These are phyloP conservation scores for Blennius ocellaris DNA, from an alignment of 2,113 vertebrate genomes.

Conservation along the genomic window DNA sequence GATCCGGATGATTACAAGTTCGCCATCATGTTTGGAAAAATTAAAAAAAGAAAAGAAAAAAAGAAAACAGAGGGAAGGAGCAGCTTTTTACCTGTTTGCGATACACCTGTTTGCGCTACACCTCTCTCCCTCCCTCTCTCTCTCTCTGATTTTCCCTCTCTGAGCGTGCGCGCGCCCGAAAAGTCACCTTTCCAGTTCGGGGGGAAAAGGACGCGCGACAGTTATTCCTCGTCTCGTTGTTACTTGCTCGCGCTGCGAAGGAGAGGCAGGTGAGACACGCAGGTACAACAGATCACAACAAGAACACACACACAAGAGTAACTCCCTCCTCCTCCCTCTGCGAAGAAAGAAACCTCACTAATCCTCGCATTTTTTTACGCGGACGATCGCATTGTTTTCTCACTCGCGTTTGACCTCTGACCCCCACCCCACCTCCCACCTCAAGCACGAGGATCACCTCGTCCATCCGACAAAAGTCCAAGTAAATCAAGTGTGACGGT, in stretches of 20 bases:
- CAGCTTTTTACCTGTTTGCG: slow-evolving; percentile 61
- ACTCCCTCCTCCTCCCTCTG: slow-evolving; percentile 28
- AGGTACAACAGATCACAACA: slow-evolving; percentile 1
- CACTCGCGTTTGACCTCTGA: no score
- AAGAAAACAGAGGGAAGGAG: slow-evolving; percentile 28
- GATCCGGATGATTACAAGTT: no score
- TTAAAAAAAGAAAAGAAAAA: not conserved
- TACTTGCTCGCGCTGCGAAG: slow-evolving; percentile 64
- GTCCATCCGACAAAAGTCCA: no score
- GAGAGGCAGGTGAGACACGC: slow-evolving; percentile 55
- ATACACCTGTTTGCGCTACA: slow-evolving; percentile 74
- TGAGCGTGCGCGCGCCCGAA: no score
- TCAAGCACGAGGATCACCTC: no score
- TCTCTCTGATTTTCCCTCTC: no score
- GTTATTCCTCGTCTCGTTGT: slow-evolving; percentile 73
- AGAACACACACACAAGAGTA: not conserved
- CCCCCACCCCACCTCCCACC: no score
- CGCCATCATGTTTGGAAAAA: no score
- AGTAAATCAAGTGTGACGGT: no score
- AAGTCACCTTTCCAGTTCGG: slow-evolving; percentile 72
- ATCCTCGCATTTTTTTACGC: no score
- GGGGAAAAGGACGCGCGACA: slow-evolving; percentile 61
- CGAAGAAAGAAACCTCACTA: no score
- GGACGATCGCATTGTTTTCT: no score
- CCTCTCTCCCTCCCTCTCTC: not conserved